Base-by-base conservation (phyloP, 2,888 invertebrate genomes). In the Cantharis flavilabris region DNA sequence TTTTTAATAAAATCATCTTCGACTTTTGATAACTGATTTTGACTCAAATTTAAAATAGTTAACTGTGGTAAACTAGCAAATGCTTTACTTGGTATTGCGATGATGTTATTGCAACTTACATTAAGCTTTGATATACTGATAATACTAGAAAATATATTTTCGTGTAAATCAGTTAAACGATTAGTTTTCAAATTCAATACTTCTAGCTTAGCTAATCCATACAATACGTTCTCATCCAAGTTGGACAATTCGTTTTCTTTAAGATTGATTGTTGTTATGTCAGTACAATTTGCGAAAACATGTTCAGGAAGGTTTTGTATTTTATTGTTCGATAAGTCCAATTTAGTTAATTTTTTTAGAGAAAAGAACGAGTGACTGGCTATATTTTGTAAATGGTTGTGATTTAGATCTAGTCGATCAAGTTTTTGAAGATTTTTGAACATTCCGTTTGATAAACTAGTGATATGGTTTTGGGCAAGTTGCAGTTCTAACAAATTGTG, bases 401-500 rank as follows among this genome's bases (percentile, higher is more conserved):
- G 3, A 20, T 3, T 20, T 20, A 20, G 3, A 20, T 20, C 70
- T 3, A 78, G 33, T 10, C 11, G n/a, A 23, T 13, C 64, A 1
- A 77, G 65, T 3, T 18, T 70, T 33, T 13, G 62, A n/a, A 77
- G 73, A 69, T 72, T 20, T 63, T 72, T 20, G 62, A 77, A 75
- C 9, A 70, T 4, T 5, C n/a, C 63, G 5, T 16, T 5, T 16
- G 75, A 64, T 5, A 77, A 10, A 20, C 16, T 30, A 10, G 11
- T 10, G n/a, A 77, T 67, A 2, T 9, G 10, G 13, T 75, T 75
- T 14, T 71, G 3, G n/a, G 7, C 16, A 70, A 75, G 20, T 20
- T 13, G 7, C 9, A 75, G 13, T 11, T 33, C 16, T 14, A 26
- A n/a, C 62, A 75, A 70, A n/a, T 14, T 65, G n/a, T 20, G 26